Base-by-base conservation (phyloP, 2,888 invertebrate species). In the Colletes collaris region DNA sequence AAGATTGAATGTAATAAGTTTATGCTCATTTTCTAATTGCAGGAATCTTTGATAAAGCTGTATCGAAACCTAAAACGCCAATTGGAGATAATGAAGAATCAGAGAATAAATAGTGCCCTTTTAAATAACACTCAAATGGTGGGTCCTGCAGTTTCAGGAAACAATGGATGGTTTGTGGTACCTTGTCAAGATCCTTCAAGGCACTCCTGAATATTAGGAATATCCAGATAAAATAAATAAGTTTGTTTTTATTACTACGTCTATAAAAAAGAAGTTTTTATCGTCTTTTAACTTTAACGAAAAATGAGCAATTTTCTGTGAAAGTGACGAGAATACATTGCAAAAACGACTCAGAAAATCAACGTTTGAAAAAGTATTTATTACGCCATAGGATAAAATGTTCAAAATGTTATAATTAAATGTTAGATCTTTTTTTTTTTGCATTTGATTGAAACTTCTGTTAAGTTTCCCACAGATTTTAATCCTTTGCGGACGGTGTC, bases 41-140 rank as follows among this genome's bases (percentile, higher is more conserved):
- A 96, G 95, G 96, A 96, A 89, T 95, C 96, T 71, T 93, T 96
- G 86, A 93, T 95, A 87, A 95, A 96, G 89, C 94, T 96, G 27
- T 95, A 95, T 92, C 94, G 94, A 88, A 95, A 95, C 83, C 93
- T 97, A 59, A 95, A 95, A 88, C 94, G 95, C 83, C 96, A 96
- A 89, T 92, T 96, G 85, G 95, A 96, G 89, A 92, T 94, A 59
- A 93, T 94, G 86, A 91, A 91, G 78, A 85, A 93, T 92, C 89
- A 93, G 91, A 69, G 94, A 93, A 82, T 81, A 40, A 82, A 74
- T 13, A 78, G 70, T 46, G 71, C 71, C 3, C 49, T 75, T 13
- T 56, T 64, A 50, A 60, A 60, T n/a, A 81, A 78, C 5, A 49
- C 60, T 52, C 81, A 84, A 65, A 64, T 81, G 72, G 75, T 75